Percentiles rank a stretch among this genome's conserved stretches.
These are phyloP conservation scores for Anas bernieri DNA, from an alignment of 2,797 vertebrate genomes.

Conservation along the genomic window DNA sequence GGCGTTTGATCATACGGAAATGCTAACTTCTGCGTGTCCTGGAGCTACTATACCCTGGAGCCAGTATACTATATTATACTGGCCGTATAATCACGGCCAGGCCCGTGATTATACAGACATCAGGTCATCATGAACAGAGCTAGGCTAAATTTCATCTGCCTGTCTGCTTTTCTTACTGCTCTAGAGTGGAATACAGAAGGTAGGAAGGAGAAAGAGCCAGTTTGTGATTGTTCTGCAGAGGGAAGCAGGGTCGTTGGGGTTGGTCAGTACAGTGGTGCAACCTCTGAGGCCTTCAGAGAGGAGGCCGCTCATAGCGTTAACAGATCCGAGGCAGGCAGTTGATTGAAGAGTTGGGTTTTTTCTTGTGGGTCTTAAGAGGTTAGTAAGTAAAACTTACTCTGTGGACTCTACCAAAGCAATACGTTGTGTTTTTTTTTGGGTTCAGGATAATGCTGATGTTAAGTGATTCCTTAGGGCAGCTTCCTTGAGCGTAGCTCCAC, in stretches of 20 bases:
- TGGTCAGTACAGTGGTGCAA: slow-evolving; percentile 14
- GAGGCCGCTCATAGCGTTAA: slow-evolving; percentile 12
- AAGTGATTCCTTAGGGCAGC: neutral
- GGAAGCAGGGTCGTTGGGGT: neutral
- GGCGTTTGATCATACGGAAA: neutral
- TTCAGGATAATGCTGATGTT: neutral
- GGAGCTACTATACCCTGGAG: neutral
- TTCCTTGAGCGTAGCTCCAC: neutral
- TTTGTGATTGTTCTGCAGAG: neutral
- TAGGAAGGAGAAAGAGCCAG: neutral
- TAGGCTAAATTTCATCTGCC: neutral
- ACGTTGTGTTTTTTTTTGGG: neutral
- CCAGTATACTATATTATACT: too few relatives aligned
- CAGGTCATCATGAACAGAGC: neutral
- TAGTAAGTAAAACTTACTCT: slow-evolving; percentile 21
- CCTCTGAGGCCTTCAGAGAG: slow-evolving; percentile 6
- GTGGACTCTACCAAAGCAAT: neutral
- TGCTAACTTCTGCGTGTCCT: neutral
- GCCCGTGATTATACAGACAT: fast-evolving
- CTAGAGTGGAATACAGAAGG: neutral
- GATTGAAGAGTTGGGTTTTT: neutral
- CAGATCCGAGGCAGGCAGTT: neutral
- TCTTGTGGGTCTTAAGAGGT: slow-evolving; percentile 22
- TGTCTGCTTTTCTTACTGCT: neutral
- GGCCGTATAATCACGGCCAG: neutral